Evolutionary conservation across 2,797 vertebrate species (phyloP), one percentile per base, ranked within the genome.

Genomic region (Enteromius radiatus): DNA sequence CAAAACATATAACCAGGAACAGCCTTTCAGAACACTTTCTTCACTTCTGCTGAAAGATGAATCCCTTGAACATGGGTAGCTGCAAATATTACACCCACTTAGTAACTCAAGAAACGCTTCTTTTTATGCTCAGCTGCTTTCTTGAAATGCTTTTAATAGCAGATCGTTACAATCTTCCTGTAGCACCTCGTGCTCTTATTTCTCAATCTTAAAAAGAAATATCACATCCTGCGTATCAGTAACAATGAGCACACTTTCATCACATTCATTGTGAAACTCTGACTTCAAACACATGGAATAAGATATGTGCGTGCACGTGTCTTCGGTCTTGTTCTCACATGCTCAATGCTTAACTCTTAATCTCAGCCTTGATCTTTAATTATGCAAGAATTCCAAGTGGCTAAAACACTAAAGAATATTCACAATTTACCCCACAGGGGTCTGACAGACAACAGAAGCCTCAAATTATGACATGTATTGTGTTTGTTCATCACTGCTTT

Each of bases 331-430:
- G 64, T 52, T 43, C n/a, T 70, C 8, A 10, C 52, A 23, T 33
- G 67, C 21, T 71, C 21, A 33, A 12, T 71, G 52, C 67, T 80
- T n/a, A 59, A 52, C 31, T 33, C n/a, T 19, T 79, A 31, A 80
- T 59, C 67, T 70, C 19, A 70, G 31, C 19, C 36, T 43, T 19
- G 41, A 23, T 31, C 36, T 31, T 59, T 59, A 45, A 80, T 59
- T 61, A 12, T 1, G 21, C 23, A 47, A 17, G 26, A 54, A 71
- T 71, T 45, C 5, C 23, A 61, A 45, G 78, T 28, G 77, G n/a
- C 19, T 78, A 11, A 54, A 26, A 14, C n/a, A 21, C 31, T 11
- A 52, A 36, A 49, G 11, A 47, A 36, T 43, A 45, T 21, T 77
- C 41, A 64, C 21, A 43, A 77, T 77, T 61, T n/a, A 33, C 17